Percentiles rank a stretch among this genome's conserved stretches.
Conservation (phyloP, 2,888 invertebrate genomes). For the Clunio marinus region DNA sequence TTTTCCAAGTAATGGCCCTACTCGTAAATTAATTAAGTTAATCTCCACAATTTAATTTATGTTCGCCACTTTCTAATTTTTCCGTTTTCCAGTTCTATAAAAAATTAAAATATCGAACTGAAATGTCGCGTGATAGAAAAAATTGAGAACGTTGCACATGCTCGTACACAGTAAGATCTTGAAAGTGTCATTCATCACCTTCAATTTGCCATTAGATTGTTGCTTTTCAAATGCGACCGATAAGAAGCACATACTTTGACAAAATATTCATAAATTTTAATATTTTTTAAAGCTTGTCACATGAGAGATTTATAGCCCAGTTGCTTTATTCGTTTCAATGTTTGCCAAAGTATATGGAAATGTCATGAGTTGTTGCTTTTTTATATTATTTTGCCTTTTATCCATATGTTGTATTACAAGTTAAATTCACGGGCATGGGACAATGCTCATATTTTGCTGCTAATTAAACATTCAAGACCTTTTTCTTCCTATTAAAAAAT, state of each 20-base stretch:
- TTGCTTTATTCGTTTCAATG: slow-evolving; percentile 9
- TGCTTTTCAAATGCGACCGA: not conserved
- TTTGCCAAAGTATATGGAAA: slow-evolving; percentile 21
- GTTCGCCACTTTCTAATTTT: no score
- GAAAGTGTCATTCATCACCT: slow-evolving; percentile 37
- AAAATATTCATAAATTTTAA: not conserved
- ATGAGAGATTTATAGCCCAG: slow-evolving; percentile 34
- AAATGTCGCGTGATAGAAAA: no score
- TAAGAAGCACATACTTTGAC: not conserved
- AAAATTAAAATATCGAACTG: not conserved
- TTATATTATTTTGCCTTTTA: not conserved
- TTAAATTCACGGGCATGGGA: not conserved
- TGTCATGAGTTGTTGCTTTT: slow-evolving; percentile 18
- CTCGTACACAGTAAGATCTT: not conserved
- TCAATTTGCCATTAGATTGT: slow-evolving; percentile 26
- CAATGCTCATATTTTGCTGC: no score
- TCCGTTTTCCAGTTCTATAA: no score
- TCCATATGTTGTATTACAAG: not conserved
- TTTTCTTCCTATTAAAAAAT: no score
- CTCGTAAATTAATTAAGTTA: slow-evolving; percentile 6
- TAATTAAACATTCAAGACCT: not conserved
- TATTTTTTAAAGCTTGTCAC: not conserved
- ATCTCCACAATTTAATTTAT: not conserved
- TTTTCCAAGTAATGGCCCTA: no score
- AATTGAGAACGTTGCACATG: not conserved